Conservation (phyloP, 2,113 vertebrate genomes). For the Spea multiplicata region DNA sequence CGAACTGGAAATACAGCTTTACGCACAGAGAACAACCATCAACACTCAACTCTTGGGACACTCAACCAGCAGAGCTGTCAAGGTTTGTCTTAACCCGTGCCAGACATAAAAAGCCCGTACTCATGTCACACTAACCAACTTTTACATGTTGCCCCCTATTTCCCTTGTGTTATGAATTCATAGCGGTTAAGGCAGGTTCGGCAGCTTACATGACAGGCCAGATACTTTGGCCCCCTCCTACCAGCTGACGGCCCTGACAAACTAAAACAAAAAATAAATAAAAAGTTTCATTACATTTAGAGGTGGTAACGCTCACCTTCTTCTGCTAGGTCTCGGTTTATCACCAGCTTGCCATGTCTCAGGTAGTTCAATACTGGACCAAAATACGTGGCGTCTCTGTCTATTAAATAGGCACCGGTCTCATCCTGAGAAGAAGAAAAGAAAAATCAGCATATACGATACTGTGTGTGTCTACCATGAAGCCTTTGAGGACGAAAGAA, state of each 20-base stretch:
- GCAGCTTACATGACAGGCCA: too few species aligned
- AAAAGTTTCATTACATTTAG: not conserved
- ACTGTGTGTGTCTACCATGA: too few species aligned
- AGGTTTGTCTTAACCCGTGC: too few species aligned
- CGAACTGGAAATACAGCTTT: conserved; percentile 19
- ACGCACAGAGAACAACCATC: not conserved
- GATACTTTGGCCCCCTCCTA: too few species aligned
- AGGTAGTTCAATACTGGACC: conserved; percentile 96
- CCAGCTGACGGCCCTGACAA: not conserved
- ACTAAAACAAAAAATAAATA: not conserved
- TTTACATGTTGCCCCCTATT: too few species aligned
- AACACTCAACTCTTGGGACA: not conserved
- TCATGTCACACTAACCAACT: too few species aligned
- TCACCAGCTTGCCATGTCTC: conserved; percentile 94
- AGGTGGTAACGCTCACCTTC: conserved; percentile 74
- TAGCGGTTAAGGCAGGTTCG: too few species aligned
- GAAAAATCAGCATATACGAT: not conserved
- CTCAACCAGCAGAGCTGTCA: too few species aligned
- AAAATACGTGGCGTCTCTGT: conserved; percentile 95
- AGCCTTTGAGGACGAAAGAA: too few species aligned
- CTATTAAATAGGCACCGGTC: conserved; percentile 95
- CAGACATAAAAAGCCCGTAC: too few species aligned
- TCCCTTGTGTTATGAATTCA: too few species aligned
- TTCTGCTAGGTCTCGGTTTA: conserved; percentile 94
- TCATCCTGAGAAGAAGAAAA: conserved; percentile 75